Evolutionary conservation across 2,888 invertebrate genomes (phyloP).

Genomic region (Osmoderma eremita): DNA sequence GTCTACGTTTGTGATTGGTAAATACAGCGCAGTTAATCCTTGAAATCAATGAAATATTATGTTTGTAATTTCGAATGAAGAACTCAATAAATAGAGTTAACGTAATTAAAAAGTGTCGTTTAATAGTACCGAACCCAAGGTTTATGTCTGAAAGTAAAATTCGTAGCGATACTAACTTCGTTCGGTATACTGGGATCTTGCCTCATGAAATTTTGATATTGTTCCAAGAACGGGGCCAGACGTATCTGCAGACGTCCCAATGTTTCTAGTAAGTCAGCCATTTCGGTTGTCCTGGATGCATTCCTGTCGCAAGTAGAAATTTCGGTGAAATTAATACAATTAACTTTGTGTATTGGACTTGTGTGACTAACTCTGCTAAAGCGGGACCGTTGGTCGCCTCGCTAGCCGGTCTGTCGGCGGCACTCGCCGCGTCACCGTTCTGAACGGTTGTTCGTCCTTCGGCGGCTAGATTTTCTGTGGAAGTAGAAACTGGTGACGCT

Average conservation of each 20-base stretch:
- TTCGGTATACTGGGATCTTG: conserved; percentile 68
- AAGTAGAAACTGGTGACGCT: conserved; percentile 53
- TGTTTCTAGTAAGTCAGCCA: conserved; percentile 69
- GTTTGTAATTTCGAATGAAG: no score
- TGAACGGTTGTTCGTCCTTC: conserved; percentile 49
- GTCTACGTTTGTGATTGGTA: no score
- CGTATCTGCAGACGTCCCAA: conserved; percentile 68
- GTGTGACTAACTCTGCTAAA: conserved; percentile 51
- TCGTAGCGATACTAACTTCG: conserved; percentile 56
- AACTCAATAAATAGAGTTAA: no score
- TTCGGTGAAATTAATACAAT: conserved; percentile 17
- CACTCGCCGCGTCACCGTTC: conserved; percentile 40
- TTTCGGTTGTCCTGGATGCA: conserved; percentile 64
- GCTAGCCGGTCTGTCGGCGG: conserved; percentile 24
- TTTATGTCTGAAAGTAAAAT: no score
- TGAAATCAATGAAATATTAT: no score
- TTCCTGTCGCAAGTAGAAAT: conserved; percentile 47
- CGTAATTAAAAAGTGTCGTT: no score
- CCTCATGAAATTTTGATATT: conserved; percentile 70
- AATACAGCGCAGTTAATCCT: no score
- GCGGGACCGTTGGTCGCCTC: conserved; percentile 39
- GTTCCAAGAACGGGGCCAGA: conserved; percentile 73
- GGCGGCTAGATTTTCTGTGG: conserved; percentile 54
- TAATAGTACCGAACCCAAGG: no score
- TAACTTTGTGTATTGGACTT: no score